These are phyloP conservation scores for Microtus ochrogaster DNA, from an alignment of 2,113 vertebrate genomes.

Conservation along the genomic window DNA sequence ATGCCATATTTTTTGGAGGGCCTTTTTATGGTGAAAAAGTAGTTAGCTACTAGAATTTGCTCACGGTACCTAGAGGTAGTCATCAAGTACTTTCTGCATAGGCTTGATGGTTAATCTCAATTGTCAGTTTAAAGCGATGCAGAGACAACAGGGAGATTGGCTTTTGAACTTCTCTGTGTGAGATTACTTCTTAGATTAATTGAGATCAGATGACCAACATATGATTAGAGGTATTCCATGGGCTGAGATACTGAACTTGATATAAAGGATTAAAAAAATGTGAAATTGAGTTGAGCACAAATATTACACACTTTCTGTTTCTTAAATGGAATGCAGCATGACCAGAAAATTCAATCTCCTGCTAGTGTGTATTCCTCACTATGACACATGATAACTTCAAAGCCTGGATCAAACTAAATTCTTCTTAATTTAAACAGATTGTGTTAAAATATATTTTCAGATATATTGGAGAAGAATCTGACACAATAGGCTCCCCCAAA, in stretches of 20 bases:
- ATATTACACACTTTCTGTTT: neutral
- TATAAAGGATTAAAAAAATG: neutral
- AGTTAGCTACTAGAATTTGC: neutral
- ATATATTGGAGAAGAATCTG: neutral
- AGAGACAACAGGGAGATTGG: neutral
- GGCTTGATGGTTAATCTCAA: neutral
- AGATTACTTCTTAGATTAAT: neutral
- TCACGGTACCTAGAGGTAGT: neutral
- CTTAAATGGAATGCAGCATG: neutral
- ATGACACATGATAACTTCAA: neutral
- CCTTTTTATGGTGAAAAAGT: neutral
- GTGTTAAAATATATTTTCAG: neutral
- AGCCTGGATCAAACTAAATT: neutral
- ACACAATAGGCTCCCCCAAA: neutral
- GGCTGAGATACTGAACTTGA: neutral
- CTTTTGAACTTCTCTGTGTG: neutral
- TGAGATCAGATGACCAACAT: neutral
- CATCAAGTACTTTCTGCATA: no score
- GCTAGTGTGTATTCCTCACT: neutral
- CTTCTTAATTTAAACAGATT: neutral
- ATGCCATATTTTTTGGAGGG: neutral
- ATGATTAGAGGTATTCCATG: neutral
- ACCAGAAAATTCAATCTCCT: neutral
- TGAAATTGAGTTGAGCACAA: neutral
- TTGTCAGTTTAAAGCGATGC: neutral